phyloP scores from a whole-genome alignment of 2,113 vertebrate genomes.

The Australoheros scitulus region DNA sequence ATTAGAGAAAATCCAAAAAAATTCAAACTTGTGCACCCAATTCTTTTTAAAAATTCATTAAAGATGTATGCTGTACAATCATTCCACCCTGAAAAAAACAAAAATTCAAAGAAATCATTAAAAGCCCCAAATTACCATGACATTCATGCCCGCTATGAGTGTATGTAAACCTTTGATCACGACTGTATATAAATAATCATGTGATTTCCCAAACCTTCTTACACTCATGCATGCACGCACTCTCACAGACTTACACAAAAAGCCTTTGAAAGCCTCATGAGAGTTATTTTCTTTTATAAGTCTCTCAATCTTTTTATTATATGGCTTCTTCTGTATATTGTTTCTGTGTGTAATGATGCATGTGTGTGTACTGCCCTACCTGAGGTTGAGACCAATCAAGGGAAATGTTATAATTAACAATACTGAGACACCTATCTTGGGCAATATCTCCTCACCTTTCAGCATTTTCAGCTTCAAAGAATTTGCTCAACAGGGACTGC shows the following conservation, averaged over 20 bases:
- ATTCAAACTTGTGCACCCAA: neutral
- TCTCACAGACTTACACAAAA: constrained; percentile 9
- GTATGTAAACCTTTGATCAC: neutral
- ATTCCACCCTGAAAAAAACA: neutral
- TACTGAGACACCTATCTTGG: constrained; percentile 36
- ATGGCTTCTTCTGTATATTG: neutral
- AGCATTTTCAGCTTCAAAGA: constrained; percentile 34
- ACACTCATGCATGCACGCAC: neutral
- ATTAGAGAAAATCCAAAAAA: neutral
- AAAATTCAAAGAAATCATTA: neutral
- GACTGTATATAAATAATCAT: neutral
- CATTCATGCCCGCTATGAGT: neutral
- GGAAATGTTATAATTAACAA: constrained; percentile 58
- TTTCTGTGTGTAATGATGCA: neutral
- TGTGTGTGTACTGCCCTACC: constrained; percentile 51
- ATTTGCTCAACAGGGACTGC: constrained; percentile 17
- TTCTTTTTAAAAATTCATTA: neutral
- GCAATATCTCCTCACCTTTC: constrained; percentile 38
- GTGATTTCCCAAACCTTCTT: constrained; percentile 27
- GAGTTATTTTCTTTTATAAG: constrained; percentile 41
- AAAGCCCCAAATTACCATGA: neutral
- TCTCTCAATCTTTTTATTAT: constrained; percentile 43
- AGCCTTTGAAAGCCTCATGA: constrained; percentile 60
- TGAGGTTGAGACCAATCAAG: constrained; percentile 54
- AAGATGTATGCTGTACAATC: neutral